Percentiles rank a stretch among this genome's conserved stretches.
phyloP scores from a whole-genome alignment of 2,888 invertebrate species.

The Noctua janthina region DNA sequence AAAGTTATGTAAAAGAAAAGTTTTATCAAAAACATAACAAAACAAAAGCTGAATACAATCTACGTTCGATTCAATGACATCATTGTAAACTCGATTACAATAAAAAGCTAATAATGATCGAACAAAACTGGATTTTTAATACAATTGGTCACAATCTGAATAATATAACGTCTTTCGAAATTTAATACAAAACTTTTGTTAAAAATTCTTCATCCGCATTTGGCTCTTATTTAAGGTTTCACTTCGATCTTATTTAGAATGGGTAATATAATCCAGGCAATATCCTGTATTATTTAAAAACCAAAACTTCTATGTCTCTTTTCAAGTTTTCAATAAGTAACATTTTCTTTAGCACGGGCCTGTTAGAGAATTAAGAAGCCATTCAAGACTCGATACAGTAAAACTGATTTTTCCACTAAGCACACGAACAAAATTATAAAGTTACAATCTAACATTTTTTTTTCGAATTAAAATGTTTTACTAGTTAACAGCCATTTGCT shows the following conservation, averaged over 20 bases:
- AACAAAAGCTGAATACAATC: not conserved
- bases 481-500: slow-evolving; percentile 10
- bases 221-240: not conserved
- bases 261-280: not conserved
- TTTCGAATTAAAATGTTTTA: not conserved
- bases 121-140: slow-evolving; percentile 20
- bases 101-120: not conserved
- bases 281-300: not conserved
- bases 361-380: not conserved
- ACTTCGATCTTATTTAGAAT: not conserved
- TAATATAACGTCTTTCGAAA: slow-evolving; percentile 5
- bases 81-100: slow-evolving; percentile 26
- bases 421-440: not conserved
- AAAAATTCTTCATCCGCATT: not conserved
- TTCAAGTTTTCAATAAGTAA: not conserved
- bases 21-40: not conserved
- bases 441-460: not conserved
- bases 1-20: not conserved
- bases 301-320: not conserved
- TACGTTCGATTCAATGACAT: slow-evolving; percentile 23
- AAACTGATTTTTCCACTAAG: not conserved
- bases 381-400: not conserved
- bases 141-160: not conserved
- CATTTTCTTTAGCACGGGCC: not conserved
- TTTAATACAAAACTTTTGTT: not conserved